Percentiles rank a stretch among this genome's conserved stretches.
Conservation (phyloP, 2,797 vertebrate species). For the Masticophis lateralis region DNA sequence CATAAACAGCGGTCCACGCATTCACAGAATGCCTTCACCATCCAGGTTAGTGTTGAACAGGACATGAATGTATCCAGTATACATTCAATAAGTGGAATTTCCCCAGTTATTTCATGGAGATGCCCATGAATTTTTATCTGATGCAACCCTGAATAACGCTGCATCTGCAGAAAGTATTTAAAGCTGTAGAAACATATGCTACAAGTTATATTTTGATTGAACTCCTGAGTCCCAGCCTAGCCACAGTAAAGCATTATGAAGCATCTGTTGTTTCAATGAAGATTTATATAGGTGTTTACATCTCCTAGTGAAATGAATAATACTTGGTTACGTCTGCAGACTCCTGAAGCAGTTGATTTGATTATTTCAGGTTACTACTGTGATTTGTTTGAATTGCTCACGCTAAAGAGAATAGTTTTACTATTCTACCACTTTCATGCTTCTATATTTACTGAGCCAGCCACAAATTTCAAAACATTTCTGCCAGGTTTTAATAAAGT, state of each 20-base stretch:
- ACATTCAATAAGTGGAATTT: background rate
- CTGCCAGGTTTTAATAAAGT: constrained; percentile 37
- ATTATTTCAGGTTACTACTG: background rate
- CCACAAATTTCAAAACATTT: background rate
- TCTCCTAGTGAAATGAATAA: background rate
- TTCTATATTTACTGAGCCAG: background rate
- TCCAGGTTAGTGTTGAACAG: background rate
- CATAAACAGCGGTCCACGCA: background rate
- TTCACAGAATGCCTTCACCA: background rate
- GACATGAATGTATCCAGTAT: background rate
- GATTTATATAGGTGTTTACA: background rate
- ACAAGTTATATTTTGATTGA: background rate
- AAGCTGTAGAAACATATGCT: background rate
- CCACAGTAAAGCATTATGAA: background rate
- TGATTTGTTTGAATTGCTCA: background rate
- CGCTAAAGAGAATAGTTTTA: background rate
- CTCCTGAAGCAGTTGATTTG: background rate
- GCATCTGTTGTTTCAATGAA: background rate
- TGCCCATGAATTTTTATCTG: background rate
- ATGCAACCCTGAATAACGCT: background rate
- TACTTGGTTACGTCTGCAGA: background rate
- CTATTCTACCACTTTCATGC: background rate
- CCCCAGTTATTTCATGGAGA: background rate
- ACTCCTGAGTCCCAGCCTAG: background rate
- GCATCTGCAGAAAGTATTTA: background rate